Conservation (phyloP, 2,113 vertebrate genomes). For the Peucedramus taeniatus region DNA sequence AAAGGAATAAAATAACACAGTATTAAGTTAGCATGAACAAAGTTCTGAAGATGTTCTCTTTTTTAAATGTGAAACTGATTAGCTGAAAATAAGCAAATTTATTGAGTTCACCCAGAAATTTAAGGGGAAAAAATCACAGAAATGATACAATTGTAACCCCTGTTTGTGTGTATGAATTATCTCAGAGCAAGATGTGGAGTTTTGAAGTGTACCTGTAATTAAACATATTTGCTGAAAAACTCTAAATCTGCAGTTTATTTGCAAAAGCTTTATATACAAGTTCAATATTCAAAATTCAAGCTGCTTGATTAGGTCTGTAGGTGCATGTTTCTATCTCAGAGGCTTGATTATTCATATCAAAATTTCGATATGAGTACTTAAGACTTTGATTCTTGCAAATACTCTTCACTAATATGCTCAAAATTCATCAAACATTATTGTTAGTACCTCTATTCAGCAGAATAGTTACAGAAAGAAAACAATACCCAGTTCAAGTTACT, state of each 20-base stretch:
- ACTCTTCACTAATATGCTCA: neutral
- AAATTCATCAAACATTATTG: neutral
- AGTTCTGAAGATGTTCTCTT: neutral
- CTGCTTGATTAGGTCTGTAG: constrained; percentile 11
- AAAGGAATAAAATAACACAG: neutral
- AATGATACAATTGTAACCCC: neutral
- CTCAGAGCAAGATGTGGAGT: neutral
- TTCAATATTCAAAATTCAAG: constrained; percentile 41
- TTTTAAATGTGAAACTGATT: neutral
- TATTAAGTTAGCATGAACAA: neutral
- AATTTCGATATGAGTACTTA: neutral
- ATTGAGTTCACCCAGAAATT: neutral
- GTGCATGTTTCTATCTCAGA: neutral
- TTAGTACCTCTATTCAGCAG: constrained; percentile 7
- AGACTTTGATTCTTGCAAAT: constrained; percentile 45
- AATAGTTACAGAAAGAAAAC: constrained; percentile 43
- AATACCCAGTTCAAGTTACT: neutral
- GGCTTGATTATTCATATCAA: neutral
- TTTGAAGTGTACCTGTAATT: neutral
- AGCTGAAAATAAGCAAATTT: neutral
- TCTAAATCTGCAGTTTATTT: constrained; percentile 39
- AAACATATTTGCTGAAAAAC: constrained; percentile 1
- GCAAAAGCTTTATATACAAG: constrained; percentile 46
- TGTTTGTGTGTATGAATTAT: neutral
- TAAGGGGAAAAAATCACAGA: neutral